phyloP scores from a whole-genome alignment of 2,888 invertebrate species.

The Zonitis immaculata region DNA sequence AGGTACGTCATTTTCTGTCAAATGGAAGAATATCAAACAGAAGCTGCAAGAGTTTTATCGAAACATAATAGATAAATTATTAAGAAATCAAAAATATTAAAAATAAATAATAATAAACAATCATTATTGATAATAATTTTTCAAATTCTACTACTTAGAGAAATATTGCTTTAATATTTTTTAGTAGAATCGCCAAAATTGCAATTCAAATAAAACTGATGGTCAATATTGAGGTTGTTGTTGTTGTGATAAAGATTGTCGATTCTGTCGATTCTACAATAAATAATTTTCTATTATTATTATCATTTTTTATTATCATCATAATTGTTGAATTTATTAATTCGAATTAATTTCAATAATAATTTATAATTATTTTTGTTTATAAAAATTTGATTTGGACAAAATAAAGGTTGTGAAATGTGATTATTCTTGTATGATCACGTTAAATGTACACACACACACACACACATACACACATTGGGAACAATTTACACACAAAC shows the following conservation, averaged over 20 bases:
- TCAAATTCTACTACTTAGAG: too few relatives aligned
- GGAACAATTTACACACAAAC: conserved; percentile 41
- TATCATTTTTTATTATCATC: too few relatives aligned
- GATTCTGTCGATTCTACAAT: too few relatives aligned
- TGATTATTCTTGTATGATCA: conserved; percentile 18
- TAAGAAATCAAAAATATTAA: conserved; percentile 10
- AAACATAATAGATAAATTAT: conserved; percentile 53
- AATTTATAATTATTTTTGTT: conserved; percentile 27
- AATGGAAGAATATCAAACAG: conserved; percentile 78
- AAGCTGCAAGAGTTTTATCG: conserved; percentile 65
- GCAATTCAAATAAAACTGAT: neutral
- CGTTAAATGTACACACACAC: too few relatives aligned
- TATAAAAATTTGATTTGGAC: conserved; percentile 29
- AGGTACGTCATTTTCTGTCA: conserved; percentile 87
- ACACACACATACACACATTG: too few relatives aligned
- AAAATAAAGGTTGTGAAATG: conserved; percentile 41
- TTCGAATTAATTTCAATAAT: too few relatives aligned
- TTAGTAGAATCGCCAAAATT: neutral
- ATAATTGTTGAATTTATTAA: too few relatives aligned
- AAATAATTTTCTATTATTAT: too few relatives aligned
- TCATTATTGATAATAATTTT: conserved; percentile 19
- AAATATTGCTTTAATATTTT: too few relatives aligned
- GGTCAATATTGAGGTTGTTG: neutral
- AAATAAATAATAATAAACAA: conserved; percentile 9
- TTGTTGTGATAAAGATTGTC: neutral